These are phyloP conservation scores for Platalea minor DNA, from an alignment of 2,797 vertebrate genomes.

Conservation along the genomic window DNA sequence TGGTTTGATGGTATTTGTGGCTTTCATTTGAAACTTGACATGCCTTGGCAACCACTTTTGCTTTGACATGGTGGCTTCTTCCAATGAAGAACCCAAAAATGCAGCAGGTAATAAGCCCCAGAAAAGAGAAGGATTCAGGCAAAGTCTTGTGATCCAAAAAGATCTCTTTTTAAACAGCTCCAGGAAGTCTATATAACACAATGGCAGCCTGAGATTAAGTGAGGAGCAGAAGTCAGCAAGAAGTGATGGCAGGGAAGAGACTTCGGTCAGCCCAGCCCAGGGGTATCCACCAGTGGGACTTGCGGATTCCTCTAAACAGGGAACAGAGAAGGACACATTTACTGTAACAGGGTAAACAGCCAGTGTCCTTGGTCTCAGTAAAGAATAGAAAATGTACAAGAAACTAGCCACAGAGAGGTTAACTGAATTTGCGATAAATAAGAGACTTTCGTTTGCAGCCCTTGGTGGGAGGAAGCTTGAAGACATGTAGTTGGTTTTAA, in stretches of 20 bases:
- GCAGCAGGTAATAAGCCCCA: background rate
- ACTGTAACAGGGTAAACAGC: background rate
- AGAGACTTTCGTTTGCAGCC: background rate
- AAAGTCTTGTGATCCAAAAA: background rate
- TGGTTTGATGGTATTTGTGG: background rate
- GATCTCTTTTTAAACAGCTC: background rate
- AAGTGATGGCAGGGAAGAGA: background rate
- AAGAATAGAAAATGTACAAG: background rate
- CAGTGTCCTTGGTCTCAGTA: background rate
- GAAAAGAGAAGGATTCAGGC: background rate
- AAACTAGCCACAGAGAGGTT: background rate
- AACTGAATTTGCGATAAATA: background rate
- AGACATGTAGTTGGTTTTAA: background rate
- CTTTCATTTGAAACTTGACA: background rate
- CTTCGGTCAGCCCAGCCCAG: background rate
- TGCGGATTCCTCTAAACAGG: background rate
- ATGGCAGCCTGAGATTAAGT: background rate
- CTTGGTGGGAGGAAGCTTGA: background rate
- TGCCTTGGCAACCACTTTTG: background rate
- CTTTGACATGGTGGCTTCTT: background rate
- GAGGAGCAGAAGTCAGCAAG: background rate
- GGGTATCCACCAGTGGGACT: background rate
- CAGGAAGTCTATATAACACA: background rate
- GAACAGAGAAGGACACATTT: background rate
- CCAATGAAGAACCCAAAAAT: background rate